Evolutionary conservation across 64 coral and sea anemone species (phyloP).

Genomic region (Pocillopora damicornis): DNA sequence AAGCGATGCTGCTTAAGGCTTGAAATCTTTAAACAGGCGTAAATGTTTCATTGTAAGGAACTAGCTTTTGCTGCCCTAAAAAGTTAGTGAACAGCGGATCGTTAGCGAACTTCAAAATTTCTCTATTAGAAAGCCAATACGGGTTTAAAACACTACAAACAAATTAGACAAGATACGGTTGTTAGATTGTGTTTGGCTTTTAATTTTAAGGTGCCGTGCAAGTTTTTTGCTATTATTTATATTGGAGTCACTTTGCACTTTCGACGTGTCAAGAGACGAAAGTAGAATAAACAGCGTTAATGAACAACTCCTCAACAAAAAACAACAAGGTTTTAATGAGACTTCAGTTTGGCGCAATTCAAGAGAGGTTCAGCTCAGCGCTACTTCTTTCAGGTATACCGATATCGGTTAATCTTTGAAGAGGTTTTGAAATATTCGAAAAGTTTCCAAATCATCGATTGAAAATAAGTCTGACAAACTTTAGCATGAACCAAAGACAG

Average conservation of each 20-base stretch:
- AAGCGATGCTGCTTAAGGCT: not conserved
- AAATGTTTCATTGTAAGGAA: not conserved
- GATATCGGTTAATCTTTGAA: too few species aligned
- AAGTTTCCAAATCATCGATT: too few species aligned
- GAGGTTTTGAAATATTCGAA: too few species aligned
- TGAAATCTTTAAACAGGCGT: slow-evolving; percentile 6
- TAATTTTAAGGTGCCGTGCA: not conserved
- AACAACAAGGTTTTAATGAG: too few species aligned
- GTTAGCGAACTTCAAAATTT: too few species aligned
- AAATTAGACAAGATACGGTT: not conserved
- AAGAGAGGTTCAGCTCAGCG: too few species aligned
- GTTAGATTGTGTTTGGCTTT: not conserved
- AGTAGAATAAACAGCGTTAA: slow-evolving; percentile 6
- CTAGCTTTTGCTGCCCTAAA: not conserved
- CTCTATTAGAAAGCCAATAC: too few species aligned
- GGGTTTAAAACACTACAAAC: not conserved
- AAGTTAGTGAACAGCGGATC: not conserved
- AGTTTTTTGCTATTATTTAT: not conserved
- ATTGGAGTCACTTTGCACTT: slow-evolving; percentile 5
- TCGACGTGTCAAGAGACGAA: not conserved
- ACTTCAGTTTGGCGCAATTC: too few species aligned
- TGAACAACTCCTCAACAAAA: not conserved
- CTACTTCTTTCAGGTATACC: too few species aligned
- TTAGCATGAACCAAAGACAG: too few species aligned
- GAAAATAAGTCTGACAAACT: too few species aligned